phyloP scores from a whole-genome alignment of 1,140 invertebrate genomes.

The Chrysomallon squamiferum region DNA sequence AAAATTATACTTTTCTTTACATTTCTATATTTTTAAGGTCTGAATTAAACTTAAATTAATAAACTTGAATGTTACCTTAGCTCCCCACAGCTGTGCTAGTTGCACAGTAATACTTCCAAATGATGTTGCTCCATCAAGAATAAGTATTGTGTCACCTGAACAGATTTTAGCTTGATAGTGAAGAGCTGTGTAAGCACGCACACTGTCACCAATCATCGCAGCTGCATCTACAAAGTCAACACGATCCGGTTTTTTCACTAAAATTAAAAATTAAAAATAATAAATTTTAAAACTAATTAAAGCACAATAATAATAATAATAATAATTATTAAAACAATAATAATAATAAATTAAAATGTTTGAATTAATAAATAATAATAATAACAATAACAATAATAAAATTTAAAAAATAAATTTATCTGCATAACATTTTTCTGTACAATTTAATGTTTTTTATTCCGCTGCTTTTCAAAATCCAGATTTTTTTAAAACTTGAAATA shows the following conservation, averaged over 20 bases:
- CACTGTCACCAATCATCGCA: slow-evolving; percentile 64
- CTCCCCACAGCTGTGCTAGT: slow-evolving; percentile 64
- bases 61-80: too few species aligned
- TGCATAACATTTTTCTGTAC: too few species aligned
- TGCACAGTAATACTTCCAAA: slow-evolving; percentile 64
- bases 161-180: slow-evolving; percentile 64
- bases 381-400: too few species aligned
- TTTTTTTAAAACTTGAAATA: too few species aligned
- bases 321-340: too few species aligned
- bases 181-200: slow-evolving; percentile 66
- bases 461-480: too few species aligned
- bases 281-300: background rate
- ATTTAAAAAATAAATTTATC: too few species aligned
- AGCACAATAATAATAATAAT: too few species aligned
- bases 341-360: background rate
- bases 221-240: slow-evolving; percentile 65
- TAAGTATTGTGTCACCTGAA: slow-evolving; percentile 64
- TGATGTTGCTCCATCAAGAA: slow-evolving; percentile 65
- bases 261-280: background rate
- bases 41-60: too few species aligned
- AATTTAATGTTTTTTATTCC: too few species aligned
- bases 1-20: too few species aligned
- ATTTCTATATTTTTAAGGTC: too few species aligned
- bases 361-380: background rate
- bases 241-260: slow-evolving; percentile 63